A percentile compares a stretch with the other conserved stretches of the same genome.
Evolutionary conservation across 2,797 vertebrate genomes (phyloP).

Genomic region (Varecia variegata): DNA sequence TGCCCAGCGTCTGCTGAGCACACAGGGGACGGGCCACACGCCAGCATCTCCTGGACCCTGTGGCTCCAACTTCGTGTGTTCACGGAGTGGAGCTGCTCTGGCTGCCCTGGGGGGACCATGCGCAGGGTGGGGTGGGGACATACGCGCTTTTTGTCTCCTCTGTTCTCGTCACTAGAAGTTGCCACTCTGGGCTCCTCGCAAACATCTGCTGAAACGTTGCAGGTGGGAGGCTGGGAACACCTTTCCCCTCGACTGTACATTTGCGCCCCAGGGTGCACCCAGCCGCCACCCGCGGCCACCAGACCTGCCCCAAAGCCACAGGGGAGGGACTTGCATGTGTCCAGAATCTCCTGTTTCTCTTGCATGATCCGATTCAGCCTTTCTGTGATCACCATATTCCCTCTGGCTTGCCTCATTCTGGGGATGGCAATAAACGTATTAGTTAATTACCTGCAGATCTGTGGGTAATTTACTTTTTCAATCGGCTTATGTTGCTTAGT

Average conservation of each 20-base stretch:
- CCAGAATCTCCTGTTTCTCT: background rate
- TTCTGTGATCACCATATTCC: background rate
- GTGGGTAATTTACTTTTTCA: background rate
- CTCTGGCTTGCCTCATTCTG: background rate
- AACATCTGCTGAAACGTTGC: background rate
- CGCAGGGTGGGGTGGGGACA: too few relatives aligned
- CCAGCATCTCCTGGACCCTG: background rate
- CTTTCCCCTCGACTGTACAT: fast-evolving
- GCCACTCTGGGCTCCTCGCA: background rate
- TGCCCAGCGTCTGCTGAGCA: background rate
- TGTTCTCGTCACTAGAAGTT: background rate
- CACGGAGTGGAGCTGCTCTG: background rate
- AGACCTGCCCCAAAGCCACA: background rate
- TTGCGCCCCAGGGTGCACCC: background rate
- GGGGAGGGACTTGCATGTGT: background rate
- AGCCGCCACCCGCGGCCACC: background rate
- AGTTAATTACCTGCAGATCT: constrained; percentile 18
- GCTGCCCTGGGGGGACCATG: background rate
- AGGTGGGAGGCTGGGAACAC: background rate
- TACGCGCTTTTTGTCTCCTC: background rate
- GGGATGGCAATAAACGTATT: background rate
- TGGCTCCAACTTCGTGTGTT: background rate
- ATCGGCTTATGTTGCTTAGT: background rate
- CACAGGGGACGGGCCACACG: background rate
- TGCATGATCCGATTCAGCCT: background rate